phyloP scores from a whole-genome alignment of 2,113 vertebrate genomes.

The Fregetta grallaria region DNA sequence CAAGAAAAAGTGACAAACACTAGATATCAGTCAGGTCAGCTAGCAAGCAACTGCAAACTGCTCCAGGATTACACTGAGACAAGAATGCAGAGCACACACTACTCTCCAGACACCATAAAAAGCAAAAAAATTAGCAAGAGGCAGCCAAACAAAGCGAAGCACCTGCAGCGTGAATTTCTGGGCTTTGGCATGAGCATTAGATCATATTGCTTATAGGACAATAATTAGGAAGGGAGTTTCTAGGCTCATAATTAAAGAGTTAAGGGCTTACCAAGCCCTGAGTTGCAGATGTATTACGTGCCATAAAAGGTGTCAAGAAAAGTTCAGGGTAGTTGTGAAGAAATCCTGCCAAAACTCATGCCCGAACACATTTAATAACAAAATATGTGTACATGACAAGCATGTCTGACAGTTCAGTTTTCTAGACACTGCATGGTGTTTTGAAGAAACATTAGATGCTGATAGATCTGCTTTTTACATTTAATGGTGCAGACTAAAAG shows the following conservation, averaged over 20 bases:
- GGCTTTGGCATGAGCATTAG: conserved; percentile 34
- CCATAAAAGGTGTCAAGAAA: conserved; percentile 78
- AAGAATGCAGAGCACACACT: neutral
- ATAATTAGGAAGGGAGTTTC: conserved; percentile 49
- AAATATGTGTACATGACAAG: conserved; percentile 74
- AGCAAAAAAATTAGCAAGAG: neutral
- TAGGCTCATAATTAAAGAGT: conserved; percentile 64
- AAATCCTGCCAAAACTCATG: conserved; percentile 78
- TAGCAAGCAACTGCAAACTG: neutral
- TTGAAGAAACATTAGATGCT: conserved; percentile 66
- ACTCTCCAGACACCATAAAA: neutral
- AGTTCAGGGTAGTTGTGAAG: conserved; percentile 79
- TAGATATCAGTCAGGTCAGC: neutral
- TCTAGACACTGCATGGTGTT: conserved; percentile 66
- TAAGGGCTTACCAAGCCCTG: conserved; percentile 54
- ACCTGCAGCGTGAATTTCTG: conserved; percentile 31
- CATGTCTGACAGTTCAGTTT: conserved; percentile 70
- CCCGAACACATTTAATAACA: conserved; percentile 78
- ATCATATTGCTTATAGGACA: conserved; percentile 23
- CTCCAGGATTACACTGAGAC: neutral
- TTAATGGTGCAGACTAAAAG: conserved; percentile 47
- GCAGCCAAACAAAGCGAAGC: neutral
- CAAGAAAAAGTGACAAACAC: neutral
- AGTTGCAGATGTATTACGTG: conserved; percentile 65
- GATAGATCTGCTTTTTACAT: conserved; percentile 64